Percentiles rank a stretch among this genome's conserved stretches.
Evolutionary conservation across 2,888 invertebrate genomes (phyloP).

Genomic region (Hyposoter dolosus): DNA sequence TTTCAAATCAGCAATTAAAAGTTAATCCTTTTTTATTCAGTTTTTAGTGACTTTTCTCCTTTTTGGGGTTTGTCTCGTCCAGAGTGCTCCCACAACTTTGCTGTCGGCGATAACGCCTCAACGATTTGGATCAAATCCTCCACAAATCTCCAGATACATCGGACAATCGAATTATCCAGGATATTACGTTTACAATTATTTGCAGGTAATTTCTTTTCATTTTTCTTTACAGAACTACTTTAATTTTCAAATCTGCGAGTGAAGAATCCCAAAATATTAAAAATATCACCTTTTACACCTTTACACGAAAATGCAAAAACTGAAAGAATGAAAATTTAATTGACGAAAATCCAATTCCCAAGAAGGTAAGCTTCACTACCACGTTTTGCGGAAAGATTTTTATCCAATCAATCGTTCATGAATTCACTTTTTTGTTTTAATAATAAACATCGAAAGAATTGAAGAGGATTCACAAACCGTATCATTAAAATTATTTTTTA

Average conservation of each 20-base stretch:
- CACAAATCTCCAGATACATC: constrained; percentile 58
- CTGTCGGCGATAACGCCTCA: constrained; percentile 1
- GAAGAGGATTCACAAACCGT: neutral
- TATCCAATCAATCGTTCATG: no score
- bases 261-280: neutral
- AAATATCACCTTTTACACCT: neutral
- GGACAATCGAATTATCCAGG: constrained; percentile 60
- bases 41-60: constrained; percentile 21
- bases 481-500: no score
- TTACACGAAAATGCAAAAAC: neutral
- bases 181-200: constrained; percentile 68
- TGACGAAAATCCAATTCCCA: no score
- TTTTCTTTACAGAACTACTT: neutral
- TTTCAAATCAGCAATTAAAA: neutral
- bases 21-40: neutral
- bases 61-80: constrained; percentile 48
- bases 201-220: constrained; percentile 54
- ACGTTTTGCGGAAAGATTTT: no score
- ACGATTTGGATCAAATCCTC: constrained; percentile 29
- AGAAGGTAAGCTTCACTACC: no score
- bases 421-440: no score
- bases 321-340: neutral
- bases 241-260: neutral
- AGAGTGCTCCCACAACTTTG: constrained; percentile 30
- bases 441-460: no score